phyloP scores from a whole-genome alignment of 2,797 vertebrate species.

The Peromyscus nudipes region DNA sequence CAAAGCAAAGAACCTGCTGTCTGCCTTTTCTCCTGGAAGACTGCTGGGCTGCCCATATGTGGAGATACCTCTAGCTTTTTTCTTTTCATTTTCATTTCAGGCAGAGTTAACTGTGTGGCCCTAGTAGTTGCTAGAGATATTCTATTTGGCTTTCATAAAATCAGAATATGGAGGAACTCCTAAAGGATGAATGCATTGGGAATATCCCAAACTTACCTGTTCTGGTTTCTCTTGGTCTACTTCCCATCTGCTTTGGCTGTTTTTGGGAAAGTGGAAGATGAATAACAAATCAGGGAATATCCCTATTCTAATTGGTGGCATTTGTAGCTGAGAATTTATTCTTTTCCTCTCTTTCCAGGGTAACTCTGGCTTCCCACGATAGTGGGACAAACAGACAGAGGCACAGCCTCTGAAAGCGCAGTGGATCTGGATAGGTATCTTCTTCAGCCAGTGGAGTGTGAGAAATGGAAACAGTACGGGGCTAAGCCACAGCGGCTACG shows the following conservation, averaged over 20 bases:
- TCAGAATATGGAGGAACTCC: constrained; percentile 12
- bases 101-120: background rate
- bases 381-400: background rate
- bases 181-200: background rate
- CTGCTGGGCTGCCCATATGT: background rate
- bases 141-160: constrained; percentile 49
- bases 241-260: background rate
- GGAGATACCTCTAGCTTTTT: constrained; percentile 2
- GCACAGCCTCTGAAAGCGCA: background rate
- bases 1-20: background rate
- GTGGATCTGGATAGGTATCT: background rate
- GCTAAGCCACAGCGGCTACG: background rate
- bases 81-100: background rate
- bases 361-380: background rate
- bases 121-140: constrained; percentile 8
- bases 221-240: background rate
- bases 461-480: background rate
- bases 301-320: background rate
- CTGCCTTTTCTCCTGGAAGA: background rate
- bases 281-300: background rate
- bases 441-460: background rate
- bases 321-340: background rate
- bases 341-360: background rate
- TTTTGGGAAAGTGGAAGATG: background rate
- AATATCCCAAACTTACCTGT: background rate